Percentiles rank a stretch among this genome's conserved stretches.
Conservation (phyloP, 1,140 invertebrate genomes). For the Ostrea edulis region DNA sequence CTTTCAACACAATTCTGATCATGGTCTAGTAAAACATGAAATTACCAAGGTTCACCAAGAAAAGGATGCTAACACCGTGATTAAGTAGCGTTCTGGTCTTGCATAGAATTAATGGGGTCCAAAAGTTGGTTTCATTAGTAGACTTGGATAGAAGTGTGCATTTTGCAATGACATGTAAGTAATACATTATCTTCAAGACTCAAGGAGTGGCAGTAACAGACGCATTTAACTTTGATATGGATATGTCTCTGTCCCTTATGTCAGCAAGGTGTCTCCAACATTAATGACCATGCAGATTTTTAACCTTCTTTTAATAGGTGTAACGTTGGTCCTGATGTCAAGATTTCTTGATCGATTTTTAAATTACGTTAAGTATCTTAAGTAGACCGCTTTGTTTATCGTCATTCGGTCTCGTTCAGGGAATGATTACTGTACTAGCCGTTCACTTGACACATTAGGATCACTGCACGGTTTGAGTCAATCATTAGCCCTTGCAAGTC, state of each 20-base stretch:
- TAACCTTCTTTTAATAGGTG: background rate
- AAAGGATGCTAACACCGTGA: no score
- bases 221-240: constrained; percentile 8
- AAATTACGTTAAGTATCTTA: constrained; percentile 27
- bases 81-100: no score
- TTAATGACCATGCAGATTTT: constrained; percentile 12
- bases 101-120: no score
- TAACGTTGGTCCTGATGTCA: constrained; percentile 17
- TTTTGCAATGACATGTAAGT: background rate
- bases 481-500: constrained; percentile 29
- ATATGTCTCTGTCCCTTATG: background rate
- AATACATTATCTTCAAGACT: background rate
- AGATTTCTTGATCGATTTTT: constrained; percentile 17
- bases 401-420: background rate
- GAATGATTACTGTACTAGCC: background rate
- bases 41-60: no score
- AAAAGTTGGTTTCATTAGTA: no score
- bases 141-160: no score
- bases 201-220: background rate
- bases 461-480: constrained; percentile 17
- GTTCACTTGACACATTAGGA: constrained; percentile 8
- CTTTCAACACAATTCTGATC: no score
- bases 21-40: no score
- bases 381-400: constrained; percentile 14
- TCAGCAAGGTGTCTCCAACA: background rate